These are phyloP conservation scores for Phaethornis superciliosus DNA, from an alignment of 2,113 vertebrate genomes.

Conservation along the genomic window DNA sequence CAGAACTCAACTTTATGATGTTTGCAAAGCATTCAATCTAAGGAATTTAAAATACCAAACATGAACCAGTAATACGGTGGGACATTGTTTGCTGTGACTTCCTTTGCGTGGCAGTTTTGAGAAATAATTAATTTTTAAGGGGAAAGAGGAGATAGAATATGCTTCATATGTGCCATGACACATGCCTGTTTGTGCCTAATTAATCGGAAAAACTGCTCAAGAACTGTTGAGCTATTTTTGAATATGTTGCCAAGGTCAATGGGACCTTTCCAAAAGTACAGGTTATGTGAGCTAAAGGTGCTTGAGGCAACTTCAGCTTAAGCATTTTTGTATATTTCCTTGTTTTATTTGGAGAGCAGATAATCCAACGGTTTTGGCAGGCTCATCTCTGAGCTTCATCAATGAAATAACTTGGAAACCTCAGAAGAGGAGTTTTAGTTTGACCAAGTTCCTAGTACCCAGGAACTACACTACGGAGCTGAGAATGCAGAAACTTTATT, in stretches of 20 bases:
- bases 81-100: not conserved
- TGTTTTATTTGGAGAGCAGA: slow-evolving; percentile 21
- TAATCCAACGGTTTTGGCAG: not conserved
- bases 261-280: not conserved
- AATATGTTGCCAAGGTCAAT: slow-evolving; percentile 16
- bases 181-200: not conserved
- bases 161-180: not conserved
- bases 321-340: slow-evolving; percentile 36
- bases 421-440: not conserved
- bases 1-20: not conserved
- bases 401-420: not conserved
- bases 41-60: not conserved
- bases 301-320: not conserved
- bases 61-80: not conserved
- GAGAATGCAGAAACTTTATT: not conserved
- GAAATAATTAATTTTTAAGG: slow-evolving; percentile 58
- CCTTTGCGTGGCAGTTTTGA: not conserved
- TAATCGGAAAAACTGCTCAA: not conserved
- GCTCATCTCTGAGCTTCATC: not conserved
- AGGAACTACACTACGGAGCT: not conserved
- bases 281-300: slow-evolving; percentile 5
- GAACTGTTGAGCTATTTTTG: not conserved
- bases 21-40: not conserved
- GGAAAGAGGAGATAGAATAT: not conserved
- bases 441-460: not conserved